phyloP scores from a whole-genome alignment of 2,888 invertebrate species.

The Tetranychus piercei region DNA sequence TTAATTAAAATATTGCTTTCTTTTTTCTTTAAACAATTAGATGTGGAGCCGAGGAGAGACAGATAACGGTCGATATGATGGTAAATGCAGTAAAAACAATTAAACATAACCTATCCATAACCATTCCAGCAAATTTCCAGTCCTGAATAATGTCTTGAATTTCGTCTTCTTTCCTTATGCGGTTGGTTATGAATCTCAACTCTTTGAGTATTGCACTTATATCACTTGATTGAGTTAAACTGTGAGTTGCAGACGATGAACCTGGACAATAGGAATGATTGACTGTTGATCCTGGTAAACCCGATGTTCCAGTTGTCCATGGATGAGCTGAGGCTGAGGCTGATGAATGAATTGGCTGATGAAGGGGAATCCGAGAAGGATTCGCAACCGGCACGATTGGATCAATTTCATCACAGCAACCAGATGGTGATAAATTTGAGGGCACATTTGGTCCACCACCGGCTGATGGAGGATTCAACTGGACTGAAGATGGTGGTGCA shows the following conservation, averaged over 20 bases:
- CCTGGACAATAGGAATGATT: neutral
- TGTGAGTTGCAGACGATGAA: neutral
- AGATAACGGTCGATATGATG: slow-evolving; percentile 74
- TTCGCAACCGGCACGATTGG: neutral
- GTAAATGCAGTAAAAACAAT: slow-evolving; percentile 87
- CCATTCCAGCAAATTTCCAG: slow-evolving; percentile 97
- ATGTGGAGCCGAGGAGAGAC: slow-evolving; percentile 75
- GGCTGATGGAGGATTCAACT: neutral
- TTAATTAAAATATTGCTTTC: neutral
- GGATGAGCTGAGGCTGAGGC: neutral
- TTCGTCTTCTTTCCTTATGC: slow-evolving; percentile 85
- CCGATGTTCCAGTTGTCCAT: neutral
- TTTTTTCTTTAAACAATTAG: slow-evolving; percentile 57
- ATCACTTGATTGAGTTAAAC: slow-evolving; percentile 1
- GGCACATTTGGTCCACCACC: neutral
- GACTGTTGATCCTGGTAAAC: neutral
- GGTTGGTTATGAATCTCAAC: slow-evolving; percentile 74
- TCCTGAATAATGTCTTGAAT: slow-evolving; percentile 76
- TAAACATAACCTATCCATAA: slow-evolving; percentile 89
- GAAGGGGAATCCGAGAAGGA: neutral
- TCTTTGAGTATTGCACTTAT: slow-evolving; percentile 82
- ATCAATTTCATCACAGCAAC: slow-evolving; percentile 1
- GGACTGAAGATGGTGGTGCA: neutral
- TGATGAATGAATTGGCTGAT: neutral
- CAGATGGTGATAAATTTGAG: neutral